Evolutionary conservation across 1,140 invertebrate species (phyloP).

Genomic region (Hirudo medicinalis): DNA sequence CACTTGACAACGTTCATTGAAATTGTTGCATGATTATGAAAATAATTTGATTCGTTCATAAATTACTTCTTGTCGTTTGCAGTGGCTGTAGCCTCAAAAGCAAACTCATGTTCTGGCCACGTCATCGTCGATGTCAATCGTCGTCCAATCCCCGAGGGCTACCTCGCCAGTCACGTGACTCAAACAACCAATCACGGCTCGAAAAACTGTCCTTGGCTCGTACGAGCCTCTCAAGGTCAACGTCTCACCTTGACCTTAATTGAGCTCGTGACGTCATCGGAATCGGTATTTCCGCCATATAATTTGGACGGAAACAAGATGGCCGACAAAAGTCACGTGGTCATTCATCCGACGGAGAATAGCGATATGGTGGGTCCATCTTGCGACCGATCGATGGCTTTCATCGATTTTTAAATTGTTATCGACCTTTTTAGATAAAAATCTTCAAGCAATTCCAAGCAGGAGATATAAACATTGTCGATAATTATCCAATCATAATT

Average conservation of each 20-base stretch:
- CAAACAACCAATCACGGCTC: constrained; percentile 6
- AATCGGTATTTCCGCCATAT: not conserved
- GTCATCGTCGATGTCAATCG: constrained; percentile 1
- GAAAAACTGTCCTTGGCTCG: not conserved
- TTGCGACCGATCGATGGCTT: too few relatives aligned
- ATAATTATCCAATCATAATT: too few relatives aligned
- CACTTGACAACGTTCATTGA: too few relatives aligned
- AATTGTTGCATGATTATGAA: too few relatives aligned
- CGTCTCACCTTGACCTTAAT: not conserved
- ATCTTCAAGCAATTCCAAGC: too few relatives aligned
- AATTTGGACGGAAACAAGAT: not conserved
- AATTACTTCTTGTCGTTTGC: too few relatives aligned
- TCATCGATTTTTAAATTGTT: too few relatives aligned
- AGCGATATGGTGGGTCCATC: too few relatives aligned
- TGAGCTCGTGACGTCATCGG: not conserved
- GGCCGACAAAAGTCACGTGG: not conserved
- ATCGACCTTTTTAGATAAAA: too few relatives aligned
- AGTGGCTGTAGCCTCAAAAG: too few relatives aligned
- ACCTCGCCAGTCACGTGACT: constrained; percentile 4
- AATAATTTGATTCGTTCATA: too few relatives aligned
- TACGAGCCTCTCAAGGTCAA: not conserved
- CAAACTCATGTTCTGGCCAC: not conserved
- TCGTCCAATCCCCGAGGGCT: not conserved
- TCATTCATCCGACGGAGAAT: not conserved
- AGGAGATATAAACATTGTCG: too few relatives aligned